phyloP scores from a whole-genome alignment of 2,797 vertebrate genomes.

The Anisognathus igniventris region DNA sequence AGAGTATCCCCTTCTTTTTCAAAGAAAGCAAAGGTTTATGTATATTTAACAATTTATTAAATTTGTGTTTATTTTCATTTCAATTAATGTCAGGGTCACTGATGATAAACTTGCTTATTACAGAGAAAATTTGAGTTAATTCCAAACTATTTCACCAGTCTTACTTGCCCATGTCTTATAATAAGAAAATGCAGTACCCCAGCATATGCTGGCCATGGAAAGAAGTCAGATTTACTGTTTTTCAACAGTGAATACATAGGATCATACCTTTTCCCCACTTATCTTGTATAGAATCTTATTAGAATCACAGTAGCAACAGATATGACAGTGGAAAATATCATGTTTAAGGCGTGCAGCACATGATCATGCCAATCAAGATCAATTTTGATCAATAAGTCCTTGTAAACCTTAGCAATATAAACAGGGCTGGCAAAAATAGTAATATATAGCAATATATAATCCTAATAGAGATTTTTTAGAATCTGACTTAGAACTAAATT shows the following conservation, averaged over 20 bases:
- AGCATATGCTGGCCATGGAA: not conserved
- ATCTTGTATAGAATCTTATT: not conserved
- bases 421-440: not conserved
- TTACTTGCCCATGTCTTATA: not conserved
- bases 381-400: not conserved
- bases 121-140: not conserved
- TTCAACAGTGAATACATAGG: not conserved
- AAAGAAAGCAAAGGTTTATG: not conserved
- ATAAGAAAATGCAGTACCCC: not conserved
- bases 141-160: not conserved
- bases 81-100: not conserved
- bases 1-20: not conserved
- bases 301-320: not conserved
- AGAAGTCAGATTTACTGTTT: not conserved
- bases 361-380: not conserved
- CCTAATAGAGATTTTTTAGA: not conserved
- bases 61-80: not conserved
- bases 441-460: not conserved
- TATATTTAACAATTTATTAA: not conserved
- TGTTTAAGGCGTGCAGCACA: not conserved
- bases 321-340: not conserved
- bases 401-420: not conserved
- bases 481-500: not conserved
- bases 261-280: not conserved
- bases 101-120: not conserved